Evolutionary conservation across 2,888 invertebrate genomes (phyloP), one percentile per base, ranked within the genome.

Genomic region (Colletes collaris): DNA sequence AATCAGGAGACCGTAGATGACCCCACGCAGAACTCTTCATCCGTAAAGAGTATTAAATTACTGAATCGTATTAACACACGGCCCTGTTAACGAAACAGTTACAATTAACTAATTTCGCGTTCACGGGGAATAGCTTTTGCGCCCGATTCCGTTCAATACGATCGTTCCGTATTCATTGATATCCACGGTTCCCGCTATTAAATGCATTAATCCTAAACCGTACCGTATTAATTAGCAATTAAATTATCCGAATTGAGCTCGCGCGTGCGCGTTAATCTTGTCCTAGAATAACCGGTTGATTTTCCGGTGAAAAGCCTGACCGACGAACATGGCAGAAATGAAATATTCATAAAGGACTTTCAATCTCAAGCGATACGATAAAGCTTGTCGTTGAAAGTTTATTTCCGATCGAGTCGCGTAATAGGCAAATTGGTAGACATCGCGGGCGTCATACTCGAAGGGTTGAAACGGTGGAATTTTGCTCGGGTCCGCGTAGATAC

Each of bases 121-220:
- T 1, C 52, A 3, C 27, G 65, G 37, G 40, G 52, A 64, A 64
- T 52, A 19, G 52, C 63, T 35, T 16, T 11, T 16, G 37, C 27
- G 13, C 13, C 64, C 52, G 64, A 35, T 44, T 19, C 65, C 5
- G 59, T 68, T 68, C 52, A 60, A 40, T 50, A 10, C 60, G 27
- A 11, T 40, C 35, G n/a, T 37, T 53, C 6, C 40, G 40, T 3
- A n/a, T 53, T 16, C 19, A 10, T 52, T 7, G 27, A 4, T 50
- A 53, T 7, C 10, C 64, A 7, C 16, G 40, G 16, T 13, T 27
- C n/a, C 10, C 46, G 13, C 2, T 40, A 44, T 19, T 52, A 62
- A 56, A 63, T 58, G 50, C 40, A 64, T 71, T 71, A 71, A 71
- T 50, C n/a, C 19, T 19, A 58, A 27, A 53, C 5, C 37, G n/a